A percentile compares a stretch with the other conserved stretches of the same genome.
These are phyloP conservation scores for Apis cerana DNA, from an alignment of 1,140 invertebrate species.

Conservation along the genomic window DNA sequence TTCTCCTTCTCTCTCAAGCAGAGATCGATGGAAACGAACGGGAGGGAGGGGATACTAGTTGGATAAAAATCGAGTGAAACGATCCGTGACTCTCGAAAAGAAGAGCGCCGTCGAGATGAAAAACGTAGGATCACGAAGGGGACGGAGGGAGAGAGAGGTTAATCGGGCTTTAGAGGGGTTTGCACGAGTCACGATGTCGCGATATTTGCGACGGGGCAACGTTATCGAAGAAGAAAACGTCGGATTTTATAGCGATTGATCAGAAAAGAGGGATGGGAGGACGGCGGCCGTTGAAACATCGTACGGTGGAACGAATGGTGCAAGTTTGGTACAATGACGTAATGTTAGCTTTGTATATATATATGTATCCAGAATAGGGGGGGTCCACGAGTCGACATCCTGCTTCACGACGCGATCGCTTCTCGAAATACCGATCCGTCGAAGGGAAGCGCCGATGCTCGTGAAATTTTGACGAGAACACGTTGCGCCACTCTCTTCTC, in stretches of 20 bases:
- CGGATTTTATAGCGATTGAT: constrained; percentile 37
- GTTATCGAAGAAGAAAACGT: constrained; percentile 30
- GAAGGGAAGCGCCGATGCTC: not conserved
- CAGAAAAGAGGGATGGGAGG: not conserved
- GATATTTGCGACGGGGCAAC: constrained; percentile 30
- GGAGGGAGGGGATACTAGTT: too few relatives aligned
- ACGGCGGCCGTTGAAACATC: not conserved
- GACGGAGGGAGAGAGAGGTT: not conserved
- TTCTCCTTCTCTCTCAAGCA: not conserved
- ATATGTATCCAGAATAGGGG: not conserved
- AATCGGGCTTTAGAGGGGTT: constrained; percentile 21
- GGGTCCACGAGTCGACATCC: not conserved
- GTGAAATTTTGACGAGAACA: not conserved
- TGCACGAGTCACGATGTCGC: constrained; percentile 16
- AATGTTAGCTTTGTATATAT: not conserved
- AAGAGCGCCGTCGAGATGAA: not conserved
- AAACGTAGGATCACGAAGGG: not conserved
- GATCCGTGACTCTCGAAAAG: not conserved
- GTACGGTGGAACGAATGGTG: not conserved
- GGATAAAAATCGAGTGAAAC: constrained; percentile 17
- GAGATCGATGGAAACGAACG: not conserved
- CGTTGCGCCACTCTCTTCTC: too few relatives aligned
- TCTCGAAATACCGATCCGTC: not conserved
- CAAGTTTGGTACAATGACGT: not conserved
- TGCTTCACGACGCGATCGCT: constrained; percentile 24